These are phyloP conservation scores for Sipha flava DNA, from an alignment of 1,140 invertebrate species.

Conservation along the genomic window DNA sequence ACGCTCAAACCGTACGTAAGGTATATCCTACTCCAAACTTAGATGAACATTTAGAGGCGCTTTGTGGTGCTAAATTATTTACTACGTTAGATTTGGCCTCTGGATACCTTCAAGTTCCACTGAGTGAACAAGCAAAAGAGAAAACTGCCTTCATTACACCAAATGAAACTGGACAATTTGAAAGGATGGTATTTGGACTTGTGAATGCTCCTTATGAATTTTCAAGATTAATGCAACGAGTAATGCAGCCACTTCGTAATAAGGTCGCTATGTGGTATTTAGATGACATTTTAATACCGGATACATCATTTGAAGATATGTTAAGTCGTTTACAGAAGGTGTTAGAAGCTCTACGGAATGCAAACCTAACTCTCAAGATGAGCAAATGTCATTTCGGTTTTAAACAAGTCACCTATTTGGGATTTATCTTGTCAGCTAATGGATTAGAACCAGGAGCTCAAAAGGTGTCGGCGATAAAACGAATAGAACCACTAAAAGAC, in stretches of 20 bases:
- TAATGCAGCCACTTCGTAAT: constrained; percentile 29
- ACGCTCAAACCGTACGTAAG: constrained; percentile 33
- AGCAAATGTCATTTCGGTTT: background rate
- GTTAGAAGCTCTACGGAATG: background rate
- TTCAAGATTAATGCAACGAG: constrained; percentile 38
- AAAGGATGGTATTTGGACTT: constrained; percentile 32
- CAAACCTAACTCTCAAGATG: background rate
- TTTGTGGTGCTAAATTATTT: constrained; percentile 34
- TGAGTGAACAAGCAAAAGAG: background rate
- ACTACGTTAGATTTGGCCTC: constrained; percentile 30
- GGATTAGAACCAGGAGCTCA: background rate
- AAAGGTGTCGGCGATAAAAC: background rate
- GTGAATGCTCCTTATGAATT: constrained; percentile 36
- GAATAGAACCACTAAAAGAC: background rate
- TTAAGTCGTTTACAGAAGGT: background rate
- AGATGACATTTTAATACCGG: background rate
- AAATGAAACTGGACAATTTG: constrained; percentile 33
- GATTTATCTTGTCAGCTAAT: background rate
- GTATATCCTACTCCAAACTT: constrained; percentile 36
- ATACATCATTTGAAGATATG: background rate
- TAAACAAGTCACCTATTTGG: background rate
- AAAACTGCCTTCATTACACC: constrained; percentile 34
- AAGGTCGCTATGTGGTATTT: background rate
- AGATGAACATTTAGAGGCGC: constrained; percentile 35
- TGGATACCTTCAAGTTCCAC: constrained; percentile 35